These are phyloP conservation scores for Bovichtus variegatus DNA, from an alignment of 2,797 vertebrate genomes.

Conservation along the genomic window DNA sequence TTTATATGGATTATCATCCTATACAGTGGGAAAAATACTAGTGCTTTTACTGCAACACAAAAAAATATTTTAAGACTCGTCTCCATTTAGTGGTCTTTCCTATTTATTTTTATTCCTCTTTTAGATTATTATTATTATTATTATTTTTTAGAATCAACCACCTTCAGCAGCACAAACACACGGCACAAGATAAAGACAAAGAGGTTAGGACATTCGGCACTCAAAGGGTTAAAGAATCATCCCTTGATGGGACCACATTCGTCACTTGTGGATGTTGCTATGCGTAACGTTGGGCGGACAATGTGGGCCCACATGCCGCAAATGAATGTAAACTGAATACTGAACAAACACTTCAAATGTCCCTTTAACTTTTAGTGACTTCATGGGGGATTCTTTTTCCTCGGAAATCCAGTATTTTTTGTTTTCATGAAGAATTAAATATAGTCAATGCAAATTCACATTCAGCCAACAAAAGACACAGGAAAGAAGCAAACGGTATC, in stretches of 20 bases:
- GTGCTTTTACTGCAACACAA: not conserved
- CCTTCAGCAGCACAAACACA: constrained; percentile 84
- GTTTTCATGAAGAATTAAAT: constrained; percentile 45
- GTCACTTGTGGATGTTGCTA: constrained; percentile 14
- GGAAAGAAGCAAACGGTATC: constrained; percentile 74
- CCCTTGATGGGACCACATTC: constrained; percentile 60
- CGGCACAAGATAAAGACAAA: constrained; percentile 60
- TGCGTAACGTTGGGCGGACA: constrained; percentile 27
- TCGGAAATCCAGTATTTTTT: constrained; percentile 49
- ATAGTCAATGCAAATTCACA: constrained; percentile 75
- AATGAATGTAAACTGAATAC: constrained; percentile 22
- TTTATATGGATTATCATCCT: not conserved
- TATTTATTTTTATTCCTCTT: not conserved
- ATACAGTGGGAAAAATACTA: not conserved
- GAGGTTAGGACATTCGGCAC: constrained; percentile 77
- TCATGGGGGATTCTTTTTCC: constrained; percentile 51
- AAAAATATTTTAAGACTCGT: not conserved
- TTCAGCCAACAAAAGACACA: constrained; percentile 84
- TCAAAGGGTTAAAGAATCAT: constrained; percentile 90
- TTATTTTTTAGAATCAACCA: constrained; percentile 83
- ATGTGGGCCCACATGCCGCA: constrained; percentile 26
- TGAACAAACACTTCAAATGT: constrained; percentile 75
- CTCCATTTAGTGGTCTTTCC: constrained; percentile 3
- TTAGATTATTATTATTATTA: not conserved
- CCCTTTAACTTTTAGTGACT: constrained; percentile 90